phyloP scores from a whole-genome alignment of 30 jellyfish, hydroid and myxozoan genomes.

The Pelagia noctiluca region DNA sequence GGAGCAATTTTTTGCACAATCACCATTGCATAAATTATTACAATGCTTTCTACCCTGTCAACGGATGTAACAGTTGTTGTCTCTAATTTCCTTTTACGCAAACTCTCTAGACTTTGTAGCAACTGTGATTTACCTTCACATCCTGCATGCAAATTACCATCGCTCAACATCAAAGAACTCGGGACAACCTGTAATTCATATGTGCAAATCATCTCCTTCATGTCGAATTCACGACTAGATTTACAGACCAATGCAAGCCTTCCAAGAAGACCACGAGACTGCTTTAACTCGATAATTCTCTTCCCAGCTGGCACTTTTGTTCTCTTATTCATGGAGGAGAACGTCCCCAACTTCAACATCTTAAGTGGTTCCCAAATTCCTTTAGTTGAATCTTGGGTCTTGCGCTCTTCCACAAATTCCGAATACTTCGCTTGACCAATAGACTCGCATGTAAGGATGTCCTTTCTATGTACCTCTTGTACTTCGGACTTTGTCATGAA shows the following conservation, averaged over 20 bases:
- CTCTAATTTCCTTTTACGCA: slow-evolving; percentile 13
- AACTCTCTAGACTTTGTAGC: slow-evolving; percentile 35
- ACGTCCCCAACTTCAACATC: slow-evolving; percentile 5
- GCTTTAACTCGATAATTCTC: too few species aligned
- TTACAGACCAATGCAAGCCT: too few species aligned
- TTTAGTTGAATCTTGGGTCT: slow-evolving; percentile 8
- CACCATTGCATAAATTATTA: slow-evolving; percentile 50
- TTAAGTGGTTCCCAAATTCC: neutral
- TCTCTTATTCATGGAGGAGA: neutral
- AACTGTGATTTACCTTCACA: neutral
- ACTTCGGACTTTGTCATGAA: slow-evolving; percentile 16
- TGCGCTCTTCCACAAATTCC: slow-evolving; percentile 25
- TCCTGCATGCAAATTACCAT: too few species aligned
- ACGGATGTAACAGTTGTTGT: slow-evolving; percentile 23
- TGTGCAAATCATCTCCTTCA: too few species aligned
- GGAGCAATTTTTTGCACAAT: slow-evolving; percentile 57
- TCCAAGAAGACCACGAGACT: slow-evolving; percentile 12
- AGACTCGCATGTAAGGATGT: slow-evolving; percentile 28
- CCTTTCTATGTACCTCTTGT: slow-evolving; percentile 15
- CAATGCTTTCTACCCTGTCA: slow-evolving; percentile 47
- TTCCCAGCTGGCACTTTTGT: neutral
- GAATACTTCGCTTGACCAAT: slow-evolving; percentile 13
- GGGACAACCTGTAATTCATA: too few species aligned
- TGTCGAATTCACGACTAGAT: too few species aligned
- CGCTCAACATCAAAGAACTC: too few species aligned